A percentile compares a stretch with the other conserved stretches of the same genome.
Conservation (phyloP, 2,113 vertebrate genomes). For the Sialia sialis region DNA sequence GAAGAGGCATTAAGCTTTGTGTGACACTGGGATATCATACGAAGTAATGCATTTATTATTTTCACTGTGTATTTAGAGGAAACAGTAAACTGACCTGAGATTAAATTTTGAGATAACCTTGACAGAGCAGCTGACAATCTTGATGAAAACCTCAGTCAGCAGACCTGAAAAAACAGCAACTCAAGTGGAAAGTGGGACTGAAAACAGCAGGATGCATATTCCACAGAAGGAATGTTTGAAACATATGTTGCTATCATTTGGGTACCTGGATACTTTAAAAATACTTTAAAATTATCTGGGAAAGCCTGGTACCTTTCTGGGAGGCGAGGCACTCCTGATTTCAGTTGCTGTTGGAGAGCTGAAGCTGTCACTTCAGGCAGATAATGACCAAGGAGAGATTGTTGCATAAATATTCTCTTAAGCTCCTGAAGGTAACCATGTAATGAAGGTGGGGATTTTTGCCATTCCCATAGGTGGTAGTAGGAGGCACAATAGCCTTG, state of each 20-base stretch:
- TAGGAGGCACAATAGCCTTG: background rate
- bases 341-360: background rate
- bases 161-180: background rate
- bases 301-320: background rate
- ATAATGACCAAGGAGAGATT: background rate
- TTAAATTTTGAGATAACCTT: conserved; percentile 14
- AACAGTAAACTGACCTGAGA: conserved; percentile 42
- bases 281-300: background rate
- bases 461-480: background rate
- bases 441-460: background rate
- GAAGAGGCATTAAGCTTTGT: background rate
- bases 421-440: background rate
- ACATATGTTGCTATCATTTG: background rate
- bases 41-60: background rate
- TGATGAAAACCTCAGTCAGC: background rate
- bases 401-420: background rate
- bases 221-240: background rate
- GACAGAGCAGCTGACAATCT: background rate
- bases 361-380: background rate
- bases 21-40: background rate
- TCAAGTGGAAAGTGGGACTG: background rate
- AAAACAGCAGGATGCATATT: background rate
- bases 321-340: background rate
- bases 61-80: background rate
- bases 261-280: background rate